Conservation (phyloP, 1,140 invertebrate species). For the Amyelois transitella region DNA sequence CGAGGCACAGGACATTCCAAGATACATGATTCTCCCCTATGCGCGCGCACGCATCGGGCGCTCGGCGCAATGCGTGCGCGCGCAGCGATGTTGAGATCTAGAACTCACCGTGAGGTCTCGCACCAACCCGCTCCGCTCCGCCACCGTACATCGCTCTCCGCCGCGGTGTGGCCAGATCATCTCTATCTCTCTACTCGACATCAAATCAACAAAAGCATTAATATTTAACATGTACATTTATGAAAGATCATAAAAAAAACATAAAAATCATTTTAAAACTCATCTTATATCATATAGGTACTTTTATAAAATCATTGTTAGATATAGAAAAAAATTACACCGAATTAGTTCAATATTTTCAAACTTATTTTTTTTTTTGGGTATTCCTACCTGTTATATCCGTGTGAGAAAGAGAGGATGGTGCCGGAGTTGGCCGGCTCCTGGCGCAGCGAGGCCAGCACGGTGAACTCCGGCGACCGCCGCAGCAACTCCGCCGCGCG, state of each 20-base stretch:
- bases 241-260: too few species aligned
- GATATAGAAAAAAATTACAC: too few species aligned
- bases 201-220: conserved; percentile 31
- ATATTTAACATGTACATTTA: not conserved
- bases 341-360: too few species aligned
- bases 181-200: conserved; percentile 44
- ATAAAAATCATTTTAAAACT: too few species aligned
- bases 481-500: conserved; percentile 80
- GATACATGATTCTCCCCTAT: conserved; percentile 76
- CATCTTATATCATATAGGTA: too few species aligned
- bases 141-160: conserved; percentile 11
- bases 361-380: too few species aligned
- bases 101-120: conserved; percentile 61
- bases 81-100: conserved; percentile 75
- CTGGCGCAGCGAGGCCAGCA: conserved; percentile 84
- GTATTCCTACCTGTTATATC: conserved; percentile 85
- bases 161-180: conserved; percentile 23
- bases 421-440: conserved; percentile 87
- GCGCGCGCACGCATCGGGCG: conserved; percentile 54
- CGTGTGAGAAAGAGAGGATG: conserved; percentile 87
- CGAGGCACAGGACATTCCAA: conserved; percentile 77
- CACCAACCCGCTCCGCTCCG: conserved; percentile 14
- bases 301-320: too few species aligned
- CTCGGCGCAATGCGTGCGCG: conserved; percentile 44
- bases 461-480: conserved; percentile 85